These are phyloP conservation scores for Listrodromus nycthemerus DNA, from an alignment of 2,888 invertebrate genomes.

Conservation along the genomic window DNA sequence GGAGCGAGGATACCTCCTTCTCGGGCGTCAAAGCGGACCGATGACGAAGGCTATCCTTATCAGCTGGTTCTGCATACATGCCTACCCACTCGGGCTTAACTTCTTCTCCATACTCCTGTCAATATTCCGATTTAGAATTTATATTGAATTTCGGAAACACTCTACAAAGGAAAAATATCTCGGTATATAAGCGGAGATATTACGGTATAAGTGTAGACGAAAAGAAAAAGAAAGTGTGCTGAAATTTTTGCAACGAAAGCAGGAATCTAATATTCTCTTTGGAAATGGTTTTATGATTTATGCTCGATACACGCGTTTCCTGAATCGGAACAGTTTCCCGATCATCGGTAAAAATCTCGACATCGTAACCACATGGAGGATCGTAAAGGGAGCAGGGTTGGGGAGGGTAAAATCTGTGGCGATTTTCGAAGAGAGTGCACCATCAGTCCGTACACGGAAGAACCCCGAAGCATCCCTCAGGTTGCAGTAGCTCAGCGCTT, in stretches of 20 bases:
- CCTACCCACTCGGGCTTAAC: slow-evolving; percentile 1
- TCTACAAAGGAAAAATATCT: background rate
- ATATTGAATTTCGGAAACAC: slow-evolving; percentile 48
- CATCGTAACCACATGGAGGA: background rate
- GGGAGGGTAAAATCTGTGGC: slow-evolving; percentile 2
- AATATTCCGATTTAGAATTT: slow-evolving; percentile 50
- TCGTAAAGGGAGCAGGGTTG: too few relatives aligned
- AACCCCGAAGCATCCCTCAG: background rate
- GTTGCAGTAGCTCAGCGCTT: background rate
- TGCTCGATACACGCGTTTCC: background rate
- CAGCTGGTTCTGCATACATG: background rate
- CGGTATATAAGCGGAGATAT: background rate
- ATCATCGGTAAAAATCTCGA: slow-evolving; percentile 15
- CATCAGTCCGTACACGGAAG: background rate
- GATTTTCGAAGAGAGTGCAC: background rate
- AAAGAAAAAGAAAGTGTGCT: background rate
- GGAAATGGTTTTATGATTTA: background rate
- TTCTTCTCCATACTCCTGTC: slow-evolving; percentile 21
- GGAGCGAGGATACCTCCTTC: background rate
- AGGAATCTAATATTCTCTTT: background rate
- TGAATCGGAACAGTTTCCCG: background rate
- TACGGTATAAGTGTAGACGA: background rate
- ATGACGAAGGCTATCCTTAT: slow-evolving; percentile 32
- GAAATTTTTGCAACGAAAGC: background rate
- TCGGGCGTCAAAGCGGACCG: background rate